Base-by-base conservation (phyloP, 2,113 vertebrate species). In the Spea multiplicata region DNA sequence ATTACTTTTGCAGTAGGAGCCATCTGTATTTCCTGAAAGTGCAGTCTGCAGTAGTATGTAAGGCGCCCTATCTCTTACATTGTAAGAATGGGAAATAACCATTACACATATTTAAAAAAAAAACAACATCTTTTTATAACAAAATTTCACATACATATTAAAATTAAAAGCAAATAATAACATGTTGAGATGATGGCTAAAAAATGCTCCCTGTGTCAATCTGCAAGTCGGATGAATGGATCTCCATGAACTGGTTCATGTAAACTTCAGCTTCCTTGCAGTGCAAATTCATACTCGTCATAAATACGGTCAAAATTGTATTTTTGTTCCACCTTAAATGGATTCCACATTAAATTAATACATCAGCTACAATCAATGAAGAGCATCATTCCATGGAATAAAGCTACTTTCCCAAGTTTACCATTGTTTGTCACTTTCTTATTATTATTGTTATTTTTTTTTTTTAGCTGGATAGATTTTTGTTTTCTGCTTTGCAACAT, bases 301-400 rank as follows among this genome's bases (percentile, higher is more conserved):
- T 88, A 88, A 86, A 89, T 87, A 87, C 88, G 87, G 87, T 85
- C 86, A 87, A 83, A 83, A 81, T 83, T 82, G 83, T 87, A 85
- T 85, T 69, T 81, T 82, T 59, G 44, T 79, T 71, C 45, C 48
- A 52, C 82, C 83, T 88, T 82, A 91, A 89, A 89, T 59, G 91
- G 90, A 90, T 91, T 92, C 92, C 94, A 93, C 92, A 91, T 93
- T 89, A 90, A 93, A 92, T 87, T 88, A 89, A 90, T 86, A 93
- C 88, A 91, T 91, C 89, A 93, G 91, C 92, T 86, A 91, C 90
- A 94, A 93, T 94, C 92, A 96, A 92, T 92, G 92, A 86, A 84
- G 85, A 92, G 91, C 91, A 86, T 92, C 81, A 81, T 89, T 90
- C 87, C 89, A 92, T 85, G 91, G 89, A 90, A 89, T 82, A 87